These are phyloP conservation scores for Lycophotia porphyrea DNA, from an alignment of 2,888 invertebrate genomes.

Conservation along the genomic window DNA sequence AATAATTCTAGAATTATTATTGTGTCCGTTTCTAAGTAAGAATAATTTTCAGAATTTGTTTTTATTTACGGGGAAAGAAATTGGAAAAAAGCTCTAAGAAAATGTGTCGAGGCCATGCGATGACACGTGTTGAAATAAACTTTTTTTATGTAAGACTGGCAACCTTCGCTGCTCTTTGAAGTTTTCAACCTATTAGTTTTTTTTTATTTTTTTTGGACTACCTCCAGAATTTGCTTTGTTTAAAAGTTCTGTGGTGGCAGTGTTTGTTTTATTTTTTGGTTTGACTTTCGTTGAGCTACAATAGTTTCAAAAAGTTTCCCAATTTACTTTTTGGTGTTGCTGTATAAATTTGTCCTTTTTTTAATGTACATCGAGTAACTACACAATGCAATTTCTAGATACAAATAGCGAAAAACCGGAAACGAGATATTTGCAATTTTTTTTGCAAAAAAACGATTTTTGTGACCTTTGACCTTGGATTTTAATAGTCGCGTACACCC, in stretches of 20 bases:
- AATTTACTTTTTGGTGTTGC: not conserved
- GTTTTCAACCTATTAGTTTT: not conserved
- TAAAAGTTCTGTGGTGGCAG: not conserved
- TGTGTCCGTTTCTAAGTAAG: slow-evolving; percentile 14
- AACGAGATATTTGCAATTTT: too few species aligned
- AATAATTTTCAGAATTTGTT: slow-evolving; percentile 4
- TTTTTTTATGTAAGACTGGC: not conserved
- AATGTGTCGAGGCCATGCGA: slow-evolving; percentile 3
- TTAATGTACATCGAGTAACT: not conserved
- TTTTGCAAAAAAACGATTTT: too few species aligned
- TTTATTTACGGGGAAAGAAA: slow-evolving; percentile 6
- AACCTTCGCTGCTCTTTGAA: not conserved
- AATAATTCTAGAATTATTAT: slow-evolving; percentile 44
- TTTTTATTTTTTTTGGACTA: not conserved
- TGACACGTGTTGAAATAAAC: not conserved
- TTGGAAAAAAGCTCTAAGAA: not conserved
- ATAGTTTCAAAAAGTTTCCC: not conserved
- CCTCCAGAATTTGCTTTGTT: not conserved
- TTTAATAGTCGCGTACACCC: too few species aligned
- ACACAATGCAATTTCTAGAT: not conserved
- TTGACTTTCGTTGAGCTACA: not conserved
- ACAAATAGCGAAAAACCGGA: too few species aligned
- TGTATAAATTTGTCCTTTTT: not conserved
- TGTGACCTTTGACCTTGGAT: too few species aligned
- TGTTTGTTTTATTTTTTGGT: not conserved